Evolutionary conservation across 2,797 vertebrate species (phyloP).

Genomic region (Centropyge bicolor): DNA sequence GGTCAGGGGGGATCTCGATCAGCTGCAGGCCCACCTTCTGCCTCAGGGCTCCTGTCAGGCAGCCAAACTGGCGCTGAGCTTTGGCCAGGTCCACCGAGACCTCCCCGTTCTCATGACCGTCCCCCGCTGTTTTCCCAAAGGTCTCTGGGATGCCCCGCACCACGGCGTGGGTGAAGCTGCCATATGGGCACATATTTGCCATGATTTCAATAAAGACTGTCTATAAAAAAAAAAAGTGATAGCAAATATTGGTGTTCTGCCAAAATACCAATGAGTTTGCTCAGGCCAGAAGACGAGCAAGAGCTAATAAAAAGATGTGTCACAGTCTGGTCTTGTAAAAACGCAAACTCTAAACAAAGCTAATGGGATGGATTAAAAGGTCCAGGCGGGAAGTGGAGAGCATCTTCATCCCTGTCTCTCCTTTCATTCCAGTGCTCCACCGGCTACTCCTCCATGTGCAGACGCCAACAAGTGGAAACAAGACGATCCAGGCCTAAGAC

Average conservation of each 20-base stretch:
- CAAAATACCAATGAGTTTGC: conserved; percentile 9
- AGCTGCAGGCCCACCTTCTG: conserved; percentile 94
- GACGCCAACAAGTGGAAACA: conserved; percentile 15
- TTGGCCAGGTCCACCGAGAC: conserved; percentile 89
- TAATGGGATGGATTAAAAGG: conserved; percentile 29
- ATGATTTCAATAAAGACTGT: conserved; percentile 60
- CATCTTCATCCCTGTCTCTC: conserved; percentile 37
- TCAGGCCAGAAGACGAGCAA: conserved; percentile 22
- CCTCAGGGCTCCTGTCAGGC: conserved; percentile 91
- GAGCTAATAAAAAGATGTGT: conserved; percentile 14
- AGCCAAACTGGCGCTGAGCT: conserved; percentile 92
- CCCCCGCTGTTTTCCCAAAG: conserved; percentile 80
- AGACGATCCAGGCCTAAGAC: conserved; percentile 37
- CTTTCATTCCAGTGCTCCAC: conserved; percentile 14
- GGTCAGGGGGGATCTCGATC: conserved; percentile 90
- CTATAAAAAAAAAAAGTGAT: neutral
- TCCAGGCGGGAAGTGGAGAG: conserved; percentile 26
- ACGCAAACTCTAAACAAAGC: conserved; percentile 31
- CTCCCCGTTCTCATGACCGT: conserved; percentile 57
- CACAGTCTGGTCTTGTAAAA: neutral
- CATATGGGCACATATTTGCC: conserved; percentile 86
- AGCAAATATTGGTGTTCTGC: neutral
- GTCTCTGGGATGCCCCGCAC: conserved; percentile 90
- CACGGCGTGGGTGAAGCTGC: conserved; percentile 92
- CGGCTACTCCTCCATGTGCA: conserved; percentile 19